A percentile compares a stretch with the other conserved stretches of the same genome.
These are phyloP conservation scores for Tetraneura akinire DNA, from an alignment of 1,140 invertebrate genomes.

Conservation along the genomic window DNA sequence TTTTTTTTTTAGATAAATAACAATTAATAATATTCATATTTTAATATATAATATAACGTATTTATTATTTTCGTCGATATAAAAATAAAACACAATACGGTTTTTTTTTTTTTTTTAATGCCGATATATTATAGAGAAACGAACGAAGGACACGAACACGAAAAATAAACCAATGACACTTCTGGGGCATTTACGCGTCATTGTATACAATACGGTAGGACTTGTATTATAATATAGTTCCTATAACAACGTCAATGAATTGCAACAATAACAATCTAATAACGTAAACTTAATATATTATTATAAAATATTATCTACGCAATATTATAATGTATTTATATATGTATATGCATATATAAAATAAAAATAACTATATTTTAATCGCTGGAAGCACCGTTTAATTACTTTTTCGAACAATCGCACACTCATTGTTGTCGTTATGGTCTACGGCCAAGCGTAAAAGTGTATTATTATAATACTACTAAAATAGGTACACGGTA, in stretches of 20 bases:
- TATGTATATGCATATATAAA: too few relatives aligned
- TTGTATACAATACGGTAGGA: too few relatives aligned
- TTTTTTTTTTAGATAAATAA: too few relatives aligned
- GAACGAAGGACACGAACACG: neutral
- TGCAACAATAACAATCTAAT: constrained; percentile 12
- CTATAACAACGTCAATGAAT: neutral
- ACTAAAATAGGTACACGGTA: neutral
- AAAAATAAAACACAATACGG: too few relatives aligned
- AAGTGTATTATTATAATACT: neutral
- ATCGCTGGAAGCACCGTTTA: constrained; percentile 8
- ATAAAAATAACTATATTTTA: constrained; percentile 13
- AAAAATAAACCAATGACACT: constrained; percentile 1
- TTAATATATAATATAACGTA: too few relatives aligned
- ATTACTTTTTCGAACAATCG: constrained; percentile 34
- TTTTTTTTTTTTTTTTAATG: too few relatives aligned
- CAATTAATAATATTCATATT: too few relatives aligned
- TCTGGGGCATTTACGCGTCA: neutral
- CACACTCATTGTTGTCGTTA: constrained; percentile 9
- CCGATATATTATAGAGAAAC: too few relatives aligned
- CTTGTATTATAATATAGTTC: neutral
- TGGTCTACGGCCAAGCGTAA: neutral
- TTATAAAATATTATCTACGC: too few relatives aligned
- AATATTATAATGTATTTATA: too few relatives aligned
- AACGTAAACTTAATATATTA: neutral
- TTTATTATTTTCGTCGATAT: too few relatives aligned